A percentile compares a stretch with the other conserved stretches of the same genome.
Conservation (phyloP, 2,888 invertebrate species). For the Spatulosminthurus flaviceps region DNA sequence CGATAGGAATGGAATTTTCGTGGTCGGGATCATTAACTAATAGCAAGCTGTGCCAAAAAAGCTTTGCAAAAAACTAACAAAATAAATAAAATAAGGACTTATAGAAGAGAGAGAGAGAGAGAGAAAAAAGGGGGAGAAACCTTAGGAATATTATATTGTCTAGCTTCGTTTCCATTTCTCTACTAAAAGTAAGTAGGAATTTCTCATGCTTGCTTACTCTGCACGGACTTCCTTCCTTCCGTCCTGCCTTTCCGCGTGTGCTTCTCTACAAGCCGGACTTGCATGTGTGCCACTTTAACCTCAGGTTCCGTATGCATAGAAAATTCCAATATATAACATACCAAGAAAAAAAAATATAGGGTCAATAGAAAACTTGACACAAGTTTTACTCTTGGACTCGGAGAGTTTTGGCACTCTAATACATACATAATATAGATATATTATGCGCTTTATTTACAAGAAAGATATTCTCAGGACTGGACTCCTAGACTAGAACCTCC, state of each 20-base stretch:
- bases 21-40: constrained; percentile 45
- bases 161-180: not conserved
- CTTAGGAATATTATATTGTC: not conserved
- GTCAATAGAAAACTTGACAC: too few relatives aligned
- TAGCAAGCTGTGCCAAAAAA: constrained; percentile 40
- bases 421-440: too few relatives aligned
- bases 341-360: too few relatives aligned
- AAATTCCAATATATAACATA: too few relatives aligned
- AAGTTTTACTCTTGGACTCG: too few relatives aligned
- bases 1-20: constrained; percentile 24
- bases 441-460: too few relatives aligned
- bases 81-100: not conserved
- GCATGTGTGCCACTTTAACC: constrained; percentile 34
- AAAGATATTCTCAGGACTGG: too few relatives aligned
- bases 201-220: constrained; percentile 22
- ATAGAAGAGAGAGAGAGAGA: not conserved
- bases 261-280: constrained; percentile 20
- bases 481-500: not conserved
- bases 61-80: constrained; percentile 24
- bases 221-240: constrained; percentile 36
- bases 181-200: too few relatives aligned
- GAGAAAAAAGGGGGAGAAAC: not conserved
- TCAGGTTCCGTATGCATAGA: too few relatives aligned
- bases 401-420: too few relatives aligned
- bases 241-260: constrained; percentile 26